phyloP scores from a whole-genome alignment of 2,888 invertebrate genomes.

The Dasysyrphus albostriatus region DNA sequence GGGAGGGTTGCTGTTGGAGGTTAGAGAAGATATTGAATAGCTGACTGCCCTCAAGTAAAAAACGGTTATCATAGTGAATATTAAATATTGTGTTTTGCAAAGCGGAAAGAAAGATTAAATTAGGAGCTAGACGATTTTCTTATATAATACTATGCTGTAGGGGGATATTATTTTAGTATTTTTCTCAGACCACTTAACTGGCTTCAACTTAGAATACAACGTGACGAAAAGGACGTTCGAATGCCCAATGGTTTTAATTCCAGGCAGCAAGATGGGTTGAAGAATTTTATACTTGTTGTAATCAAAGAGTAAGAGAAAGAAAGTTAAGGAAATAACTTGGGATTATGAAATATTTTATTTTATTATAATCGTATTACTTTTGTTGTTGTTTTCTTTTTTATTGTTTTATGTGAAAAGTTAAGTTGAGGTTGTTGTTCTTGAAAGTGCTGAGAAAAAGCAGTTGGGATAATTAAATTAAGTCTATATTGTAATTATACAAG shows the following conservation, averaged over 20 bases:
- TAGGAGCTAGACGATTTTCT: slow-evolving; percentile 44
- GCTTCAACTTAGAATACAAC: neutral
- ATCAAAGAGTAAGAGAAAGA: neutral
- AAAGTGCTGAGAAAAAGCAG: neutral
- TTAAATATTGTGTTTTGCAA: slow-evolving; percentile 69
- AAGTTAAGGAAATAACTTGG: slow-evolving; percentile 30
- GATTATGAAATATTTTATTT: slow-evolving; percentile 58
- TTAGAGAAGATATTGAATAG: slow-evolving; percentile 53
- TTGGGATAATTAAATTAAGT: neutral
- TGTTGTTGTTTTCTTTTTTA: slow-evolving; percentile 37
- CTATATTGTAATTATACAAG: neutral
- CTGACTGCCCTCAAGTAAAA: slow-evolving; percentile 52
- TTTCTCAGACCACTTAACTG: neutral
- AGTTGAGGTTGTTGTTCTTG: neutral
- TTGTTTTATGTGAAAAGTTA: slow-evolving; percentile 20
- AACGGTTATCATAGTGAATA: slow-evolving; percentile 71
- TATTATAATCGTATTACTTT: slow-evolving; percentile 53
- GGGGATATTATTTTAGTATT: slow-evolving; percentile 41
- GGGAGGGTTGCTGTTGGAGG: neutral
- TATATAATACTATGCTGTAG: slow-evolving; percentile 17
- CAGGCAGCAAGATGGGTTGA: slow-evolving; percentile 5
- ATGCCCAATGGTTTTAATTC: slow-evolving; percentile 56
- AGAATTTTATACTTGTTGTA: slow-evolving; percentile 1
- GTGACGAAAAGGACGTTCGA: slow-evolving; percentile 9
- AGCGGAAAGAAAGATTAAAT: slow-evolving; percentile 73